Percentiles rank a stretch among this genome's conserved stretches.
Conservation (phyloP, 2,888 invertebrate genomes). For the Drosophila antonietae region DNA sequence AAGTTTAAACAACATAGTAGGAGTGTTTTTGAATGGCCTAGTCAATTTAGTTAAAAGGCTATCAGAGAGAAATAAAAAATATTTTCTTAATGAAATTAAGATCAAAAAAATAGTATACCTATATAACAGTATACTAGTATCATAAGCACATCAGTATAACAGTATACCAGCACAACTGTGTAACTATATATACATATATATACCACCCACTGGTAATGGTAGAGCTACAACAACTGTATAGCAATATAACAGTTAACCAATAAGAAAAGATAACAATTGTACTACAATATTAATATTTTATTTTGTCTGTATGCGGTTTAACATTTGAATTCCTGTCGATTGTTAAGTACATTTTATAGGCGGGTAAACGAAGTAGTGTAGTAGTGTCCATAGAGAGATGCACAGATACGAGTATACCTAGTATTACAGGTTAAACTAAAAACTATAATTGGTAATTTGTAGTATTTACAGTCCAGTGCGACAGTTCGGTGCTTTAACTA, state of each 20-base stretch:
- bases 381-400: constrained; percentile 43
- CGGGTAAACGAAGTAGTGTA: constrained; percentile 38
- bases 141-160: not conserved
- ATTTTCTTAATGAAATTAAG: too few species aligned
- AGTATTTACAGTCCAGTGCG: constrained; percentile 69
- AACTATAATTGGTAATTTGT: constrained; percentile 67
- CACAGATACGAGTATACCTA: constrained; percentile 56
- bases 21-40: not conserved
- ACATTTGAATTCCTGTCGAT: constrained; percentile 46
- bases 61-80: too few species aligned
- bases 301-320: constrained; percentile 49
- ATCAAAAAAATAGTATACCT: not conserved
- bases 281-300: constrained; percentile 56
- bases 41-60: not conserved
- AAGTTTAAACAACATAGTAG: not conserved
- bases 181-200: too few species aligned
- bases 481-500: constrained; percentile 45
- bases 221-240: not conserved
- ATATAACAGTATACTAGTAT: not conserved
- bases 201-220: too few species aligned
- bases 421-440: constrained; percentile 64
- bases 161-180: not conserved
- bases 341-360: constrained; percentile 70
- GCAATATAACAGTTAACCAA: not conserved
- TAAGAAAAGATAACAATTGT: not conserved